Base-by-base conservation (phyloP, 2,888 invertebrate species). In the Gasteruption jaculator region DNA sequence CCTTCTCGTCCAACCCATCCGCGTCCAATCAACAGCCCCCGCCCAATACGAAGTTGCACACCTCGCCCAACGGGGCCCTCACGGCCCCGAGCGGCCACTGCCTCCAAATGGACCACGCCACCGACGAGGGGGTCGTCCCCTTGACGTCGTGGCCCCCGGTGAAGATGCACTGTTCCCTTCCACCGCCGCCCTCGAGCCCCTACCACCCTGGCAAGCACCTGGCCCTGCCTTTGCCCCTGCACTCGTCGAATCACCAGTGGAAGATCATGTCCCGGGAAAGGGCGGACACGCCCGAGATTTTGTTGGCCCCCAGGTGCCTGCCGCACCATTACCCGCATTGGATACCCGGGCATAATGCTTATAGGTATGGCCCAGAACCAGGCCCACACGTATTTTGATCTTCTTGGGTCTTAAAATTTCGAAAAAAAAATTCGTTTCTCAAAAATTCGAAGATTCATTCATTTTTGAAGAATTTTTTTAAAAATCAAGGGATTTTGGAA, bases 221-320 rank as follows among this genome's bases (percentile, higher is more conserved):
- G n/a, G n/a, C n/a, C n/a, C n/a, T n/a, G n/a, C n/a, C n/a, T n/a
- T n/a, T n/a, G n/a, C 52, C 64, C 8, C 54, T 63, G 1, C 62
- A 64, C 46, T 54, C 58, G 6, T 67, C 68, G 62, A 65, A 63
- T 1, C 62, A 64, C 46, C 55, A 58, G 6, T 67, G 68, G 62
- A 65, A 63, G 47, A 43, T 47, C n/a, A 71, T 73, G 38, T 5
- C 53, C 46, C 65, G 71, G 43, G 74, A 75, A 36, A 71, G 81
- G 33, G 81, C 83, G 35, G 78, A 86, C 51, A 86, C 87, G 0
- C 85, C 88, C 0, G 89, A 90, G 73, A 82, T 90, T 24, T 71
- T 90, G 21, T 70, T 90, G 16, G 83, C 87, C 1, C 89, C 90
- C 11, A 81, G 85, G 30, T 68, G 68, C 34, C 57, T 70, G 45